Base-by-base conservation (phyloP, 2,888 invertebrate species). In the Nineta flava region DNA sequence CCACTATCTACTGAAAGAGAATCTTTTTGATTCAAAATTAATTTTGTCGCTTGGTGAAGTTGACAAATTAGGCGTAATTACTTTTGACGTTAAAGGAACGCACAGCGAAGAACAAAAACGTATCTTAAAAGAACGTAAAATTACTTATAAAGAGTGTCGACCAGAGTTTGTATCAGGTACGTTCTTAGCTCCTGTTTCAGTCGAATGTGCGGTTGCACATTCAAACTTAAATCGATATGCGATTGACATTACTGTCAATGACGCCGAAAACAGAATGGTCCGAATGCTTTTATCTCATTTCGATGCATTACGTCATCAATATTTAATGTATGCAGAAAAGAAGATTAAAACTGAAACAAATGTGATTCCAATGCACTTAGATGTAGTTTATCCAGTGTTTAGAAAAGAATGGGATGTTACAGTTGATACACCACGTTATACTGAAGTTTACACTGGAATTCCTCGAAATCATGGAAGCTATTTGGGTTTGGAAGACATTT, bases 381-480 rank as follows among this genome's bases (percentile, higher is more conserved):
- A 55, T 10, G 13, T 60, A 0, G 55, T 59, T 15, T 65, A 55
- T 46, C 60, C 62, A 5, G 32, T 59, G 44, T 47, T 53, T 16
- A 56, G 58, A 10, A 45, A 57, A 13, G 52, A 53, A 13, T 48
- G 61, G 3, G 57, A 67, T 34, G 16, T 62, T 6, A 51, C 56
- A 2, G 50, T 66, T 3, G 46, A 58, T 1, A 62, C 61, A 26
- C 60, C 65, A 1, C 50, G 54, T n/a, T 54, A 56, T 16, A 54
- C 49, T 55, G 3, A 61, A 57, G 13, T 51, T 63, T 12, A 55
- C 57, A 10, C 34, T 52, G 2, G 48, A 53, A 6, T 41, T 7
- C 26, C 26, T 7, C 26, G 7, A 26, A 26, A 5, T 3, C 2
- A 26, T 26, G 26, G 26, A 26, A 1, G 2, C 26, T 3, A 26